These are phyloP conservation scores for Glaucomys volans DNA, from an alignment of 2,113 vertebrate genomes.

Conservation along the genomic window DNA sequence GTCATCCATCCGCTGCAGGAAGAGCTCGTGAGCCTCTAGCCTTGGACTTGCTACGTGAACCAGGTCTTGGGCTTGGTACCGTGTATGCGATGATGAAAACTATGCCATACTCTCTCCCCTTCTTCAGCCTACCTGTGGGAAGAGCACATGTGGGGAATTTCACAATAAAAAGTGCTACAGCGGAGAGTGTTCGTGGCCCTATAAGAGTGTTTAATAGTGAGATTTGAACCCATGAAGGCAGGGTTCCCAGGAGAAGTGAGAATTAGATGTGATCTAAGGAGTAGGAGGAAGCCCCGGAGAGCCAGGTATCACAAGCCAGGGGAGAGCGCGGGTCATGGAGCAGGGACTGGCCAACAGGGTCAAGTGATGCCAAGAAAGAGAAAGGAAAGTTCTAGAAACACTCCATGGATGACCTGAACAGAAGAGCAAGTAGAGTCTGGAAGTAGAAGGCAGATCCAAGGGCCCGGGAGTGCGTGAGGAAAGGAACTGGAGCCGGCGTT, in stretches of 20 bases:
- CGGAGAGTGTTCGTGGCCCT: background rate
- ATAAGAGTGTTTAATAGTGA: constrained; percentile 11
- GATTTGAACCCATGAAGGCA: constrained; percentile 14
- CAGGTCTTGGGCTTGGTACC: background rate
- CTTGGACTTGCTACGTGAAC: background rate
- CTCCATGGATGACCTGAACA: constrained; percentile 22
- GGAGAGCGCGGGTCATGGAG: background rate
- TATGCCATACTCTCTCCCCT: background rate
- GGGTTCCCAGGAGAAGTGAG: background rate
- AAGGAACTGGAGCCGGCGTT: constrained; percentile 4
- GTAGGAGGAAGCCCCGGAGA: constrained; percentile 28
- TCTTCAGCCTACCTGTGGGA: background rate
- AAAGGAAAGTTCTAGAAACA: background rate
- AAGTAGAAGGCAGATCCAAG: constrained; percentile 63
- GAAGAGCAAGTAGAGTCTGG: background rate
- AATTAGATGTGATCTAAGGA: constrained; percentile 16
- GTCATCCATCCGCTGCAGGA: background rate
- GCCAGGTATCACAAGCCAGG: background rate
- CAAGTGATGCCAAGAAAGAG: constrained; percentile 4
- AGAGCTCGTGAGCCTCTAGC: background rate
- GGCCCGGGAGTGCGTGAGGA: background rate
- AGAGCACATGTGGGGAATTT: constrained; percentile 47
- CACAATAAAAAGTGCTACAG: constrained; percentile 41
- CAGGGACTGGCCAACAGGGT: background rate
- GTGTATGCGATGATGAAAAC: background rate